These are phyloP conservation scores for Tubiluchus corallicola DNA, from an alignment of 2,888 invertebrate species.

Conservation along the genomic window DNA sequence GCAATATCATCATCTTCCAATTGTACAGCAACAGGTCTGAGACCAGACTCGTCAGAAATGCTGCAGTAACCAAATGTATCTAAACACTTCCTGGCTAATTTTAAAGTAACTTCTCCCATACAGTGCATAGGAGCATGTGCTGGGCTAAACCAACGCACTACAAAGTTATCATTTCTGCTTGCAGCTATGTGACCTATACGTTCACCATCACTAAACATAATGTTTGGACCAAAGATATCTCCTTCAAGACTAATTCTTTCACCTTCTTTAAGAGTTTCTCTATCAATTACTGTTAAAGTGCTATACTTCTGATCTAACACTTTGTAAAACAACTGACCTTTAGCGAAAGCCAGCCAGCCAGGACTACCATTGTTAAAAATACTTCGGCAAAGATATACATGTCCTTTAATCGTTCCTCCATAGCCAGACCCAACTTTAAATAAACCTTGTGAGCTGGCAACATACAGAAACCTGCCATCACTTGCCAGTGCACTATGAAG, in stretches of 20 bases:
- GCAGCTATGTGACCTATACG: conserved; percentile 56
- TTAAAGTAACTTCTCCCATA: conserved; percentile 47
- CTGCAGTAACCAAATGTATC: conserved; percentile 51
- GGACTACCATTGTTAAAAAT: conserved; percentile 42
- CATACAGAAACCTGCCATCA: conserved; percentile 73
- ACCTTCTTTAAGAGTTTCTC: conserved; percentile 35
- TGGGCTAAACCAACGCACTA: conserved; percentile 51
- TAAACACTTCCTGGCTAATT: conserved; percentile 56
- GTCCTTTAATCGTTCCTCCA: conserved; percentile 77
- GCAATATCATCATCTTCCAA: conserved; percentile 53
- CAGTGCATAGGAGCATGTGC: conserved; percentile 35
- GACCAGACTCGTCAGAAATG: conserved; percentile 44
- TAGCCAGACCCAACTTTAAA: conserved; percentile 89
- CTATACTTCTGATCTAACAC: conserved; percentile 35
- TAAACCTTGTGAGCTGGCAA: conserved; percentile 57
- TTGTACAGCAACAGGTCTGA: conserved; percentile 25
- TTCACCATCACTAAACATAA: conserved; percentile 57
- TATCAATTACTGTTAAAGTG: conserved; percentile 38
- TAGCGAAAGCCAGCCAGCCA: conserved; percentile 15
- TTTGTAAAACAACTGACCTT: conserved; percentile 62
- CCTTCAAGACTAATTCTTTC: conserved; percentile 20
- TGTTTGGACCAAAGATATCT: conserved; percentile 31
- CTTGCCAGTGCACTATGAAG: conserved; percentile 43
- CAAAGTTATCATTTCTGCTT: conserved; percentile 60
- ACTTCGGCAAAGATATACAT: conserved; percentile 60